These are phyloP conservation scores for Oxyura jamaicensis DNA, from an alignment of 2,113 vertebrate genomes.

Conservation along the genomic window DNA sequence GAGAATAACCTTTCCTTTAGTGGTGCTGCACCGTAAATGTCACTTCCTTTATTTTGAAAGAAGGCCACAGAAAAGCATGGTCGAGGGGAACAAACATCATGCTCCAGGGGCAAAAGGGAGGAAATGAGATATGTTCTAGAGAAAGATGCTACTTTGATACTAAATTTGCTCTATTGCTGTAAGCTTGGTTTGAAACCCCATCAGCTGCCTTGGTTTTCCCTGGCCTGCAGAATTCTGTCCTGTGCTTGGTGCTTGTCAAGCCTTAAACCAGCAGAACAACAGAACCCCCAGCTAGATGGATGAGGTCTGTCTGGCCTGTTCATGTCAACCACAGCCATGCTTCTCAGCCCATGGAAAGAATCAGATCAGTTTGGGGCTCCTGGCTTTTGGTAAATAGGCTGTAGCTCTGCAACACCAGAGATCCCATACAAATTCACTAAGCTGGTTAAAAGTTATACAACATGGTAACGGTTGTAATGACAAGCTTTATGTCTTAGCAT, in stretches of 20 bases:
- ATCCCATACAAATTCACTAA: not conserved
- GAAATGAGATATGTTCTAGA: conserved; percentile 5
- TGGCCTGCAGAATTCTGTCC: not conserved
- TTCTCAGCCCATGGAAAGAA: not conserved
- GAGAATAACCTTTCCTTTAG: conserved; percentile 31
- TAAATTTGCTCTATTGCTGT: conserved; percentile 3
- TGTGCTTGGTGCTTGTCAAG: not conserved
- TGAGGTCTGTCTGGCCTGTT: not conserved
- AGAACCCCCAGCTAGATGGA: not conserved
- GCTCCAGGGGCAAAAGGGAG: not conserved
- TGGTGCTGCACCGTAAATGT: conserved; percentile 5
- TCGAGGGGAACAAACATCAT: conserved; percentile 3
- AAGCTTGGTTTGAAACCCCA: not conserved
- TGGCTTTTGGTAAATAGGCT: not conserved
- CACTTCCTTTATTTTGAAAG: conserved; percentile 47
- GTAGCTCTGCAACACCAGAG: not conserved
- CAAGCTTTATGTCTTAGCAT: not conserved
- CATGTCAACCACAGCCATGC: not conserved
- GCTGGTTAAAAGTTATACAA: not conserved
- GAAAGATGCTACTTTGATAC: conserved; percentile 13
- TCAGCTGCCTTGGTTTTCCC: not conserved
- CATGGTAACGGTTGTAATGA: not conserved
- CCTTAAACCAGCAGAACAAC: not conserved
- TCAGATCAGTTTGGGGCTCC: not conserved
- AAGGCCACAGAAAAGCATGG: conserved; percentile 32